Percentiles rank a stretch among this genome's conserved stretches.
Conservation (phyloP, 2,797 vertebrate species). For the Gymnodraco acuticeps region DNA sequence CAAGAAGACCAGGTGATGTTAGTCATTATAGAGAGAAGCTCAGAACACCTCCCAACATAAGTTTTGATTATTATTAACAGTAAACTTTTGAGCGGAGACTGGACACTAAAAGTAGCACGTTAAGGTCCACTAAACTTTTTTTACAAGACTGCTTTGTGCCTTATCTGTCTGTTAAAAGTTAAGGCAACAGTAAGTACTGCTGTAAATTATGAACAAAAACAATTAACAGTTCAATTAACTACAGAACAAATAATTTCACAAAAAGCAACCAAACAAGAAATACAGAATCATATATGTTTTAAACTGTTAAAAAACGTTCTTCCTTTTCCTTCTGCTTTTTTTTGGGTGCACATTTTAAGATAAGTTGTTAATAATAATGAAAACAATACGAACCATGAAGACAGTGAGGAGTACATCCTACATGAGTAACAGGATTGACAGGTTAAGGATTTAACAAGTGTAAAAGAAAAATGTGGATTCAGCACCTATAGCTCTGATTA, state of each 20-base stretch:
- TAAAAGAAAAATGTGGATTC: conserved; percentile 69
- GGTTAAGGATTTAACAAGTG: conserved; percentile 14
- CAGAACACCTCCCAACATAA: background rate
- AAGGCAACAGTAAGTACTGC: too few species aligned
- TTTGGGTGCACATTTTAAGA: background rate
- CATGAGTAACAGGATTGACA: conserved; percentile 4
- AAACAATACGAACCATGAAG: background rate
- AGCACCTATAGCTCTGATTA: conserved; percentile 53
- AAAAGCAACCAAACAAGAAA: too few species aligned
- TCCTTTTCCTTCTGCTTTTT: too few species aligned
- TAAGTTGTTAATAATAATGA: background rate
- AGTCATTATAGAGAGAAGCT: background rate
- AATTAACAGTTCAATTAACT: too few species aligned
- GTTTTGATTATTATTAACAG: too few species aligned
- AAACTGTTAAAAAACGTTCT: too few species aligned
- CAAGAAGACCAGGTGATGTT: background rate
- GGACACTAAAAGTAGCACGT: background rate
- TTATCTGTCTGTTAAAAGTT: too few species aligned
- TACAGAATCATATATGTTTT: too few species aligned
- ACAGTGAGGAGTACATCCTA: background rate
- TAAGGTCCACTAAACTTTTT: too few species aligned
- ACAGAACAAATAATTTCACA: too few species aligned
- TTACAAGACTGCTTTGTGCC: too few species aligned
- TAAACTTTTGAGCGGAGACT: background rate
- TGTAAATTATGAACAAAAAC: too few species aligned